Evolutionary conservation across 2,888 invertebrate species (phyloP).

Genomic region (Eurois occulta): DNA sequence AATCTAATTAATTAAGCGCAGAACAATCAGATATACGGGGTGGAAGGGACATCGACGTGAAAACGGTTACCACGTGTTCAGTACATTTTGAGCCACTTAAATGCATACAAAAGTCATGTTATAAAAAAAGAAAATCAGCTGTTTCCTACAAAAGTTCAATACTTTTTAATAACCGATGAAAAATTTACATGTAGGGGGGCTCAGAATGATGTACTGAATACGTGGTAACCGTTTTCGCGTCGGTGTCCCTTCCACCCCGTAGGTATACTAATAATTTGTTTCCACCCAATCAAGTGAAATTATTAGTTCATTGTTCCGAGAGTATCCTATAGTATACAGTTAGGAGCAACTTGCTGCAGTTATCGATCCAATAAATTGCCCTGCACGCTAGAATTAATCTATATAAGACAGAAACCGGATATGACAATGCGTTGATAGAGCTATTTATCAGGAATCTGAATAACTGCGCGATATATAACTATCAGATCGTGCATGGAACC

Average conservation of each 20-base stretch:
- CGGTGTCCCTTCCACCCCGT: too few species aligned
- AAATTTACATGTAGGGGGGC: too few species aligned
- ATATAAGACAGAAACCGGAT: conserved; percentile 55
- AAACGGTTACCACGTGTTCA: too few species aligned
- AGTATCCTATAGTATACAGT: conserved; percentile 21
- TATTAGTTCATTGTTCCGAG: conserved; percentile 16
- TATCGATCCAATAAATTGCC: conserved; percentile 38
- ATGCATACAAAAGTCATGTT: too few species aligned
- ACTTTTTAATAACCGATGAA: too few species aligned
- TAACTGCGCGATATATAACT: conserved; percentile 20
- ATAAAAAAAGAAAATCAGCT: too few species aligned
- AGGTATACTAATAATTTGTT: conserved; percentile 18
- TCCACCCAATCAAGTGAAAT: conserved; percentile 28
- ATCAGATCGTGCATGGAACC: conserved; percentile 13
- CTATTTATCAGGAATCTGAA: conserved; percentile 55
- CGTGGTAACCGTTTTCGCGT: too few species aligned
- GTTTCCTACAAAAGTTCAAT: too few species aligned
- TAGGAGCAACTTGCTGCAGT: conserved; percentile 10
- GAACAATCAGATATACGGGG: conserved; percentile 27
- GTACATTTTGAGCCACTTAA: too few species aligned
- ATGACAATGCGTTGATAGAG: conserved; percentile 47
- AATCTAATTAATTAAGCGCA: conserved; percentile 38
- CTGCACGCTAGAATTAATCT: conserved; percentile 27
- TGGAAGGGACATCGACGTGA: too few species aligned
- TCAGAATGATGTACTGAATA: too few species aligned